Base-by-base conservation (phyloP, 2,113 vertebrate species). In the Oxygymnocypris stewartii region DNA sequence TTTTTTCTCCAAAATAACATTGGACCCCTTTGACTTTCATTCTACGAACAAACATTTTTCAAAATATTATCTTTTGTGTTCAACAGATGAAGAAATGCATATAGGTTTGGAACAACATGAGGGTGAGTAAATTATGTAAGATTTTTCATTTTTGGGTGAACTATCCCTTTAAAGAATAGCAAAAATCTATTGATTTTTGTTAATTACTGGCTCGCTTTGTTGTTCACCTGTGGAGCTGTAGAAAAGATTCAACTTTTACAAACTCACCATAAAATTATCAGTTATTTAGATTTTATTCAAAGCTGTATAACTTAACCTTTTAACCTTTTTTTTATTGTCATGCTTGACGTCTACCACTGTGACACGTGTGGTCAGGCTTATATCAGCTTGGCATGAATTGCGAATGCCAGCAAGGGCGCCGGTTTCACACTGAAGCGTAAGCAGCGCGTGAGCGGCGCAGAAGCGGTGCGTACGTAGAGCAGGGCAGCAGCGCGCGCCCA, bases 321-420 rank as follows among this genome's bases (percentile, higher is more conserved):
- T 57, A n/a, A n/a, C n/a, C n/a, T n/a, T n/a, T n/a, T n/a, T n/a
- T 79, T 35, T 18, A 4, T 16, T 79, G 20, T 6, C 18, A 79
- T 35, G 10, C 31, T 59, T 37, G 10, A 37, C 4, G 1, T 18
- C 59, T 37, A n/a, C 14, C 14, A 4, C 18, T 11, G 61, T 79
- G 35, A 47, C 42, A 49, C 82, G 82, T 18, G 6, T 37, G 57
- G 77, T 77, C 69, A 65, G 20, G 85, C 85, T 88, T 81, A 28
- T 75, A 84, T 89, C 84, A 84, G 61, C 57, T n/a, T 76, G 74
- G 63, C 12, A 69, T 54, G 59, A 51, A 83, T 31, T 65, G 25
- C 0, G 42, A 82, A 67, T 73, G 37, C 42, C 49, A 37, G 40
- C 40, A 63, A n/a, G n/a, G n/a, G n/a, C n/a, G n/a, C n/a, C n/a